Base-by-base conservation (phyloP, 2,113 vertebrate species). In the Arvicanthis niloticus region DNA sequence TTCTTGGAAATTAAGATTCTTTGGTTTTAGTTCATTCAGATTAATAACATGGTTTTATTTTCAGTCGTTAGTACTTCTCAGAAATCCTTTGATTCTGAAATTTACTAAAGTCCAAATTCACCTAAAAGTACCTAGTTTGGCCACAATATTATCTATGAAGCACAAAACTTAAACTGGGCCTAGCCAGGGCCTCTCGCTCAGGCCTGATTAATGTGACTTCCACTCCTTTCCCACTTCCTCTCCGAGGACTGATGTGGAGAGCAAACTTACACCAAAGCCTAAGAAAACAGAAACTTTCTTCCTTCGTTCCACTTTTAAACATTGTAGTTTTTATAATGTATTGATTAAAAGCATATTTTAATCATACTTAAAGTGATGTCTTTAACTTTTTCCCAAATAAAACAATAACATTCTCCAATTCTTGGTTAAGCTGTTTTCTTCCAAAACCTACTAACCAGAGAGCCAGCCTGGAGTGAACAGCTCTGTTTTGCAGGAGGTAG, bases 301-400 rank as follows among this genome's bases (percentile, higher is more conserved):
- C 82, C 9, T 96, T 94, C 85, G 67, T 96, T 97, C 76, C 75
- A 92, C 26, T 93, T 97, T 97, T 96, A 94, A 97, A 94, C 94
- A 96, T 96, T 91, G 92, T 88, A 76, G 58, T 88, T 98, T 97
- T 94, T 82, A 93, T 94, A 96, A 96, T 24, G 5, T 97, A 97
- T 97, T 97, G 93, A 96, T 97, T 97, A 82, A 96, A 98, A 96
- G 92, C 93, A 96, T 81, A 89, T 91, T 97, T 94, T 97, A 97
- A 97, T 97, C 91, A 93, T 94, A 87, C 42, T 94, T 97, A 97
- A 97, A 93, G 51, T 88, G 75, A 91, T 97, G 58, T 87, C 81
- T 95, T 97, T 93, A 94, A 96, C 73, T 85, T 94, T 96, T 93
- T 84, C 96, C 91, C 94, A 93, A 97, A 93, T 95, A 93, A 95